Base-by-base conservation (phyloP, 1,140 invertebrate genomes). In the Lepidurus arcticus region DNA sequence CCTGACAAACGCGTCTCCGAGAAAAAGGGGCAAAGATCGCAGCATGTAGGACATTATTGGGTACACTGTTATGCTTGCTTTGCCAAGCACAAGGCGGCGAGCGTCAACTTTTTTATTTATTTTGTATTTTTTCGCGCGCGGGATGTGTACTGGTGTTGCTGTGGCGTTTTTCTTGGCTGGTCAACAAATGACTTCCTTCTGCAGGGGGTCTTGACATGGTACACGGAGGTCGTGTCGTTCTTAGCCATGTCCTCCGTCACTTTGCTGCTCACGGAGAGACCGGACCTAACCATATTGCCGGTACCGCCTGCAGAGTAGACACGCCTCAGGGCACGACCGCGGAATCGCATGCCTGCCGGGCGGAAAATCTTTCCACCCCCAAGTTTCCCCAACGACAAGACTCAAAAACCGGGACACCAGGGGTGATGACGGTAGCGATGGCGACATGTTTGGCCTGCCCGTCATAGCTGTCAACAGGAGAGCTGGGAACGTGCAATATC, bases 131-230 rank as follows among this genome's bases (percentile, higher is more conserved):
- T 65, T 9, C 8, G 8, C 9, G 13, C n/a, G 53, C 34, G 53
- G 21, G 16, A 13, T 21, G 53, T 65, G 47, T 65, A 65, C 13
- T 65, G 9, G 47, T 65, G 53, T 65, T 65, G 53, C 13, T 65
- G 53, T 65, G 53, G 16, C 16, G 53, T 65, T 65, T 65, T 21
- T 65, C 53, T 65, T 65, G 53, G 53, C 53, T 65, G 53, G 53
- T 65, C 53, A 65, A 65, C 53, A 65, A 65, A 65, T 65, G 53
- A 65, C 53, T 65, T 65, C 53, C 53, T 65, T 65, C 53, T 65
- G 53, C 21, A 65, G 53, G 53, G 53, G 53, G 53, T 65, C 53
- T 16, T 65, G 53, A 65, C 53, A 65, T 65, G 53, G 53, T 21
- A 65, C 53, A 65, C 53, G 53, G 53, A 65, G 53, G 53, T 65